Evolutionary conservation across 2,113 vertebrate genomes (phyloP).

Genomic region (Aegithalos caudatus): DNA sequence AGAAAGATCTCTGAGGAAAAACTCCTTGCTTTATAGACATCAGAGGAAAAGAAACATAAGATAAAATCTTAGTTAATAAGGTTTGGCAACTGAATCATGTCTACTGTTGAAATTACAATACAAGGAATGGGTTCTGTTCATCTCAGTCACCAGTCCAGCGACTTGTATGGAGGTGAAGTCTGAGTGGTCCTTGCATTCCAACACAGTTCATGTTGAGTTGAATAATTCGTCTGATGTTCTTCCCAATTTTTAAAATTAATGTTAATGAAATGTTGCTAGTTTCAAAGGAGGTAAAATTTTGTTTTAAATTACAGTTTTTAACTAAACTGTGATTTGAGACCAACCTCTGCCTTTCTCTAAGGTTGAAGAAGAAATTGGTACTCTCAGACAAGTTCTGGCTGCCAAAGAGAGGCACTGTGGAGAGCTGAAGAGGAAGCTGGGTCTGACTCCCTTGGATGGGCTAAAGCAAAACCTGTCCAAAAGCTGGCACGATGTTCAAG

Average conservation of each 20-base stretch:
- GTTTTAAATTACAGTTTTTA: not conserved
- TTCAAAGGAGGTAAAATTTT: not conserved
- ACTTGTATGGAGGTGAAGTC: not conserved
- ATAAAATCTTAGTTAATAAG: not conserved
- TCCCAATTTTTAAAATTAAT: rapidly evolving
- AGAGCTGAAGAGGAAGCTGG: slow-evolving; percentile 92
- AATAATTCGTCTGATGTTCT: not conserved
- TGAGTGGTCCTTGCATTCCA: not conserved
- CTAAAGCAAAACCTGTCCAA: slow-evolving; percentile 88
- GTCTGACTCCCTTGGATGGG: slow-evolving; percentile 86
- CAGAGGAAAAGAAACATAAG: not conserved
- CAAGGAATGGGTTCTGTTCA: not conserved
- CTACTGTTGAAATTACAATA: not conserved
- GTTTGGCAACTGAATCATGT: not conserved
- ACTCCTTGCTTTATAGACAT: not conserved
- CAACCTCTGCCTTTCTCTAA: slow-evolving; percentile 23
- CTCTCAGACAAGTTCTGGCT: slow-evolving; percentile 90
- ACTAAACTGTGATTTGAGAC: not conserved
- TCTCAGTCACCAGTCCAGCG: not conserved
- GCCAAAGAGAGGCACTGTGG: slow-evolving; percentile 92
- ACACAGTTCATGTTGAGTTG: rapidly evolving
- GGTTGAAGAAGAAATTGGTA: slow-evolving; percentile 96
- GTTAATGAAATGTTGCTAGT: not conserved
- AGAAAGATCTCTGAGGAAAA: not conserved
- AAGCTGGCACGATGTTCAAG: slow-evolving; percentile 94